Base-by-base conservation (phyloP, 2,797 vertebrate species). In the Alfaro cultratus region DNA sequence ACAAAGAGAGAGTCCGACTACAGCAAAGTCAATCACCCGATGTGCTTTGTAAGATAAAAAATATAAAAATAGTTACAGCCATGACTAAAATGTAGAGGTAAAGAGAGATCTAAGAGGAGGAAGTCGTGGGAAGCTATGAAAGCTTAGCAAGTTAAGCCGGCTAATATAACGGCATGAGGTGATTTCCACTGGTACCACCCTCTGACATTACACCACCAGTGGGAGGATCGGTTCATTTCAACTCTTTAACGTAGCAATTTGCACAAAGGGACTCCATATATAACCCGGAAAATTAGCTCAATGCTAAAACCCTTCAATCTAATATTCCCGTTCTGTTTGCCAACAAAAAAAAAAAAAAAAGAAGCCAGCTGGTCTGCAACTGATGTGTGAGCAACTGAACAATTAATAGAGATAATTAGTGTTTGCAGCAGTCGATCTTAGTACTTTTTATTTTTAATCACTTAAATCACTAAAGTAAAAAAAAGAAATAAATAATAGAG, bases 111-210 rank as follows among this genome's bases (percentile, higher is more conserved):
- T 18, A 16, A 70, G 29, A 15, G 47, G 74, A 29, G 23, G 29
- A 81, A 79, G 64, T 62, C 11, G 77, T 46, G 79, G 55, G 68
- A 36, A 77, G 83, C 29, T 53, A 80, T 75, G 81, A 84, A 82
- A 73, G 39, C 60, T 43, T 11, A 39, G 78, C 46, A 71, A 53
- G 75, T 86, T 80, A 86, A 80, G 68, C 16, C 55, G 12, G 76
- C 75, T 85, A 73, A 74, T 71, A 77, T 86, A 84, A 85, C 77
- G 80, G 84, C 74, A 79, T 39, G 60, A 80, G 79, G 84, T 67
- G 78, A 85, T 85, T 85, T 87, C 77, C 45, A 74, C 36, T 70
- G 43, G 75, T 73, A 57, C 57, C 18, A 36, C 67, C 73, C 41
- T 77, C 68, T 75, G 43, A 67, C 55, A 84, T 79, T 70, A 80